Percentiles rank a stretch among this genome's conserved stretches.
Conservation (phyloP, 2,797 vertebrate species). For the Hydrocynus forskahlii region DNA sequence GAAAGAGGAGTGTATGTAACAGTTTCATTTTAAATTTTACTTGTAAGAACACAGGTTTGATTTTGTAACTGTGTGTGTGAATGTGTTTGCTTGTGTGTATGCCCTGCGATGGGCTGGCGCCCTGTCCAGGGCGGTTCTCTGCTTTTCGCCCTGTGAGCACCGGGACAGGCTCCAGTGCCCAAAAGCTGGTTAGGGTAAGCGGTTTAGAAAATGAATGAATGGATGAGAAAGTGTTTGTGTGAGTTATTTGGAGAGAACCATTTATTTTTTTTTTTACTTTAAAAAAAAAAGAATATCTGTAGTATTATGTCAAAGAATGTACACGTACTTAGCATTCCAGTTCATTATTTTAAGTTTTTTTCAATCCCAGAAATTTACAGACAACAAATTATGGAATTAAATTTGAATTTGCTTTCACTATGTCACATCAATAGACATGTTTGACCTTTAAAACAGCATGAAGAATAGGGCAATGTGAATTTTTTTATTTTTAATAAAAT, state of each 20-base stretch:
- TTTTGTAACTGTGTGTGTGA: not conserved
- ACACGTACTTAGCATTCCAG: not conserved
- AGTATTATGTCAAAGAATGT: not conserved
- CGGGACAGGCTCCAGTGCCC: no score
- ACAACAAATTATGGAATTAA: not conserved
- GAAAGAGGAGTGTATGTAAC: not conserved
- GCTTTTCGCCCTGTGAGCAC: no score
- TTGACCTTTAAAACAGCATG: not conserved
- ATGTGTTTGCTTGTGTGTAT: no score
- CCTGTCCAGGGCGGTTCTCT: no score
- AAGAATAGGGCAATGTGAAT: not conserved
- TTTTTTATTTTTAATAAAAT: not conserved
- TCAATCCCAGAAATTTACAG: no score
- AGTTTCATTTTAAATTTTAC: not conserved
- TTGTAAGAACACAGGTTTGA: not conserved
- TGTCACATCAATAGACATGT: not conserved
- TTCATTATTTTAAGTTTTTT: not conserved
- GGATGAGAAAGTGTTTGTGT: no score
- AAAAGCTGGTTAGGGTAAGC: no score
- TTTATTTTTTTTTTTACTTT: not conserved
- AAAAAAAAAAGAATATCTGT: not conserved
- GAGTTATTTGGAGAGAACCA: not conserved
- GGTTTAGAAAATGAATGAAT: no score
- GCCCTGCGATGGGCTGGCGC: no score
- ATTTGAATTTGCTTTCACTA: not conserved